Evolutionary conservation across 53 echinoderm and acorn worm genomes (phyloP), one percentile per base, ranked within the genome.

Genomic region (Zoroaster sp.): DNA sequence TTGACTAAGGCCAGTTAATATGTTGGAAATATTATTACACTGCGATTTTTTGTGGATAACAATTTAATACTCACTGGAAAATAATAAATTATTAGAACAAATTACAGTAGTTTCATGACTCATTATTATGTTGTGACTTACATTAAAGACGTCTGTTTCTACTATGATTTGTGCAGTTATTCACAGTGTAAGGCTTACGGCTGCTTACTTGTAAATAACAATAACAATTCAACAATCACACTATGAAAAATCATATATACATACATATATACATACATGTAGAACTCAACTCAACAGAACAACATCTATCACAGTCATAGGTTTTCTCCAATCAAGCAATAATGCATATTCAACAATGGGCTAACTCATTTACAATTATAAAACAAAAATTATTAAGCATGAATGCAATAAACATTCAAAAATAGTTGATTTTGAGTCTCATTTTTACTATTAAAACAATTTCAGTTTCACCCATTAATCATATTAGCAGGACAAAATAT

Each of bases 291-390:
- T n/a, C n/a, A n/a, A n/a, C 33, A 9, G 69, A 14, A 69, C 8
- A 69, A 69, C 7, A 34, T 9, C 4, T 25, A 83, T n/a, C 35
- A 69, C 10, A 6, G 5, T 21, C 39, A 66, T 4, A 68, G 42
- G 20, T 66, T 21, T 66, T 40, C 41, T 69, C n/a, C 66, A 2
- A 40, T 76, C 76, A 76, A 35, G 76, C 33, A 31, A 15, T 80
- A 15, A 66, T 67, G 81, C 42, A 81, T 66, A 81, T 81, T 42
- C 21, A 41, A 66, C 42, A 65, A 59, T 45, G 74, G 63, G 63
- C 28, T 5, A 59, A 51, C 78, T 53, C 36, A 53, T 66, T 66
- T 67, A 66, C 25, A 17, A 65, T 65, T n/a, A 66, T 66, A 81
- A 81, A 66, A 32, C 28, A 21, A 25, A 63, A 63, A 65, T 11